Evolutionary conservation across 92 coral and sea anemone species (phyloP).

Genomic region (Blastomussa wellsi): DNA sequence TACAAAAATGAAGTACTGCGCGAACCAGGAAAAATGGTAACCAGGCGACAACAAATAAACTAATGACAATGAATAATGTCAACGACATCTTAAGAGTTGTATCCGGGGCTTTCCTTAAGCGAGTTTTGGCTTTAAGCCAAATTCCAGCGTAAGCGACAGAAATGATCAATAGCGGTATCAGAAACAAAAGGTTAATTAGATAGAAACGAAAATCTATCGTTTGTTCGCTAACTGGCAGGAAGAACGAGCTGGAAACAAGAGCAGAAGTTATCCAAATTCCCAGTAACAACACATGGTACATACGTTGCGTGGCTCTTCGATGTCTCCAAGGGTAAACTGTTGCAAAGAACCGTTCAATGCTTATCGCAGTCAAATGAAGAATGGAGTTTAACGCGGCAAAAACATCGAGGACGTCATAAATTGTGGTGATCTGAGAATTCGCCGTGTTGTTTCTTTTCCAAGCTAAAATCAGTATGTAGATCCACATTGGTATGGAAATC

Average conservation of each 20-base stretch:
- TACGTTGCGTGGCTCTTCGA: constrained; percentile 57
- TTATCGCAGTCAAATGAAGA: constrained; percentile 79
- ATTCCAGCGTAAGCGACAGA: constrained; percentile 51
- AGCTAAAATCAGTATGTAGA: constrained; percentile 58
- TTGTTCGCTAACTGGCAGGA: constrained; percentile 51
- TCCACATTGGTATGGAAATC: constrained; percentile 85
- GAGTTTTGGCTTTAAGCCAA: constrained; percentile 45
- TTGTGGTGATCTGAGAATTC: background rate
- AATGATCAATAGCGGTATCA: constrained; percentile 63
- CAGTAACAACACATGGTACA: constrained; percentile 49
- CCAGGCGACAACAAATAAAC: constrained; percentile 75
- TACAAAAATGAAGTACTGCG: constrained; percentile 29
- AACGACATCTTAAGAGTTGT: constrained; percentile 50
- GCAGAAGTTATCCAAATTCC: constrained; percentile 73
- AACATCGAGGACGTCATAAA: constrained; percentile 81
- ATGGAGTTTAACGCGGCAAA: constrained; percentile 87
- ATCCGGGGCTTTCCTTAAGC: constrained; percentile 35
- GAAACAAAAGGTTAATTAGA: constrained; percentile 52
- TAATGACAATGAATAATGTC: constrained; percentile 68
- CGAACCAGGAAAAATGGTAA: constrained; percentile 64
- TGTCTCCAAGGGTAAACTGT: constrained; percentile 78
- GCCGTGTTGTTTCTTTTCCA: background rate
- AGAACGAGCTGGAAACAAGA: constrained; percentile 66
- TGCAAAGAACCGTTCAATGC: constrained; percentile 82
- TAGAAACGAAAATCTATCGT: constrained; percentile 68